Conservation (phyloP, 2,797 vertebrate species). For the Lepilemur septentrionalis region DNA sequence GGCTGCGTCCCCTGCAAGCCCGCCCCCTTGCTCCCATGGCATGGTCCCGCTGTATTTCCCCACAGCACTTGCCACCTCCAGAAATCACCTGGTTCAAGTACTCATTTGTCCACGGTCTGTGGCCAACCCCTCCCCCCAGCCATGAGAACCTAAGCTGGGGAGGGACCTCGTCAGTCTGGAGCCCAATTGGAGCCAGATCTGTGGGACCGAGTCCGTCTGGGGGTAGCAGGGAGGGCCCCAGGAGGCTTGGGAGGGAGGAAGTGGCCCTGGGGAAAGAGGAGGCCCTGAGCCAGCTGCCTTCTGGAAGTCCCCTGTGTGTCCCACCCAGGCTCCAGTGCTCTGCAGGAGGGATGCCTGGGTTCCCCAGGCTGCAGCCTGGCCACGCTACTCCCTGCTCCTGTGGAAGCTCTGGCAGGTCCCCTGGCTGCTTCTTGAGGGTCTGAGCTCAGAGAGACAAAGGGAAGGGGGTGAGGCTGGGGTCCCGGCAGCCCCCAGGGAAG, state of each 20-base stretch:
- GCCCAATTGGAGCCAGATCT: background rate
- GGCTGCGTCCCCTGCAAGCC: background rate
- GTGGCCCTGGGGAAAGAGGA: background rate
- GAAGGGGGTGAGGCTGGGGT: accelerated
- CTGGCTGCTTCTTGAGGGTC: background rate
- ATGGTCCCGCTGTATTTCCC: background rate
- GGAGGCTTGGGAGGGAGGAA: background rate
- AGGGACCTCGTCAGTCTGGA: background rate
- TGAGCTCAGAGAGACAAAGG: background rate
- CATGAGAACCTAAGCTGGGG: background rate
- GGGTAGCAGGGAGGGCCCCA: background rate
- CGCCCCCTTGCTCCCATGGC: background rate
- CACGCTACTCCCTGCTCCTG: background rate
- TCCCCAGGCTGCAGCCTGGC: background rate
- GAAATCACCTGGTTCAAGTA: background rate
- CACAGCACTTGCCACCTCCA: background rate
- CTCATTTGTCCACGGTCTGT: background rate
- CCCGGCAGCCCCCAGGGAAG: background rate
- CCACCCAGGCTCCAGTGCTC: background rate
- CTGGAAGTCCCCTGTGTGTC: background rate
- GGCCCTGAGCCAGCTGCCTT: background rate
- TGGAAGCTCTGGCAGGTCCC: background rate
- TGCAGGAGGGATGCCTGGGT: background rate
- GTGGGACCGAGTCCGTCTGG: background rate
- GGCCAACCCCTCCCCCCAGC: accelerated